Conservation (phyloP, 2,888 invertebrate genomes). For the Epiblema foenella region DNA sequence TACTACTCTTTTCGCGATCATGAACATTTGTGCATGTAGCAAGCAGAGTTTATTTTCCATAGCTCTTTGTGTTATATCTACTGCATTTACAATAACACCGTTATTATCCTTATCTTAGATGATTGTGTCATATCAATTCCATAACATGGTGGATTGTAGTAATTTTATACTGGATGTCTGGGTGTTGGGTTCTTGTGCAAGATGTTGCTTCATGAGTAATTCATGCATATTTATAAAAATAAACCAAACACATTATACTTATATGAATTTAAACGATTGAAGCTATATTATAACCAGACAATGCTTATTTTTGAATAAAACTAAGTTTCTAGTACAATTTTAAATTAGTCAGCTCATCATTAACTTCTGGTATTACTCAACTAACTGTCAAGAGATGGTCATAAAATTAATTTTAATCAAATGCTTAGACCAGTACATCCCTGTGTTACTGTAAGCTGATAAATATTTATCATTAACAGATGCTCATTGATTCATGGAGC, state of each 20-base stretch:
- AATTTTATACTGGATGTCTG: constrained; percentile 17
- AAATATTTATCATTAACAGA: constrained; percentile 63
- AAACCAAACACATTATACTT: not conserved
- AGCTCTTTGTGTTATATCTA: constrained; percentile 30
- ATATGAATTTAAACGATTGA: not conserved
- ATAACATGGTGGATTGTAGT: constrained; percentile 29
- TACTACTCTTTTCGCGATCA: constrained; percentile 27
- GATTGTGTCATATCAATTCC: constrained; percentile 43
- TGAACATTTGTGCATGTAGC: constrained; percentile 1
- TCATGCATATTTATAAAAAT: not conserved
- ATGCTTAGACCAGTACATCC: constrained; percentile 50
- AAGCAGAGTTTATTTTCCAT: constrained; percentile 15
- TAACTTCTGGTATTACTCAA: not conserved
- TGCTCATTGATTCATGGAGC: constrained; percentile 66
- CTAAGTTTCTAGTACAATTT: not conserved
- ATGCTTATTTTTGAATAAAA: not conserved
- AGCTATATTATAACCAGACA: not conserved
- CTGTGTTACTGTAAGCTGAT: constrained; percentile 55
- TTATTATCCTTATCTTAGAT: constrained; percentile 43
- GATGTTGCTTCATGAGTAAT: not conserved
- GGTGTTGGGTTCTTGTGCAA: constrained; percentile 15
- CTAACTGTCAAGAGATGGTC: constrained; percentile 3
- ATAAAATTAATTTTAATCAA: constrained; percentile 20
- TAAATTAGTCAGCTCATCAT: not conserved
- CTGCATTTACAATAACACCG: constrained; percentile 37